phyloP scores from a whole-genome alignment of 2,113 vertebrate genomes.

The Theropithecus gelada region DNA sequence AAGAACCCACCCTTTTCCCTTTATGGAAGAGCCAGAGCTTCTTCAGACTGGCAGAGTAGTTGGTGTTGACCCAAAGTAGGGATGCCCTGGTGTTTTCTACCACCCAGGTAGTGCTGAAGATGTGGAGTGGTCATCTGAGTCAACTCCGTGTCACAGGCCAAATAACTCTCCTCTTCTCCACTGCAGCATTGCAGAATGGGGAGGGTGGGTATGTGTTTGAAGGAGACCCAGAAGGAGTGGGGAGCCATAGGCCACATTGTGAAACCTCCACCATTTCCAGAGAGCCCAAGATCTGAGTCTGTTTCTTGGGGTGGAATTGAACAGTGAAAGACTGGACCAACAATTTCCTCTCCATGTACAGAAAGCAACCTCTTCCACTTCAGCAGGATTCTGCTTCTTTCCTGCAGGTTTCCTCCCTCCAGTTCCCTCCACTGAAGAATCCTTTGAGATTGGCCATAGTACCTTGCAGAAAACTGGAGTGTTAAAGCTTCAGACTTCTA shows the following conservation, averaged over 20 bases:
- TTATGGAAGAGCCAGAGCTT: background rate
- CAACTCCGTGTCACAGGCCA: background rate
- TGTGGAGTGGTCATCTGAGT: background rate
- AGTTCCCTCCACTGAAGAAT: background rate
- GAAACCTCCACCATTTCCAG: background rate
- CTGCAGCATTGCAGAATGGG: background rate
- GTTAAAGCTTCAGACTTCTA: background rate
- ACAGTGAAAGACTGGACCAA: background rate
- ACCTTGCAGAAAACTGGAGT: background rate
- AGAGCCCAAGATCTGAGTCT: background rate
- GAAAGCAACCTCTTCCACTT: background rate
- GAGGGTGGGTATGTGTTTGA: background rate
- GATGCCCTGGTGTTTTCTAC: background rate
- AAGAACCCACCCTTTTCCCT: background rate
- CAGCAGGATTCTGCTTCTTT: background rate
- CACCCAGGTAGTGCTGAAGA: background rate
- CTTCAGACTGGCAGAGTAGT: background rate
- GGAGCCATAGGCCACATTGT: background rate
- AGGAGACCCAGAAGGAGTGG: background rate
- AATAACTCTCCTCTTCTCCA: background rate
- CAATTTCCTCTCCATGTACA: background rate
- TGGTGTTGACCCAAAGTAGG: background rate
- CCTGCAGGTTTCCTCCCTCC: background rate
- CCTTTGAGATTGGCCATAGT: background rate
- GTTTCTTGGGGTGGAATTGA: background rate